A percentile compares a stretch with the other conserved stretches of the same genome.
Evolutionary conservation across 2,888 invertebrate genomes (phyloP).

Genomic region (Danaus chrysippus): DNA sequence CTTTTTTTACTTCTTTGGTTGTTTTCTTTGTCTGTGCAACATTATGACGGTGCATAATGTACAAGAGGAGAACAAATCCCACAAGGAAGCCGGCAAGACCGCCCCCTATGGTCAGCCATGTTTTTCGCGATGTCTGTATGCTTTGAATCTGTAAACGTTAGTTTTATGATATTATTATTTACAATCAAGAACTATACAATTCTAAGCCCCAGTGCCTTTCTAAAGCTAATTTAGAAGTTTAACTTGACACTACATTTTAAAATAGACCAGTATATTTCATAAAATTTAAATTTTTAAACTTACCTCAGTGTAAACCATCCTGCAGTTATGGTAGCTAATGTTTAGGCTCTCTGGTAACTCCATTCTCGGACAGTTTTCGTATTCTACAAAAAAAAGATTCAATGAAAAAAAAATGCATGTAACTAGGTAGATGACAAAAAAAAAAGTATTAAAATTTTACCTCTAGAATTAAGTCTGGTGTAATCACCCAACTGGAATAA

Average conservation of each 20-base stretch:
- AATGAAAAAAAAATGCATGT: neutral
- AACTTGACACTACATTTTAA: too few relatives aligned
- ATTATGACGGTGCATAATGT: slow-evolving; percentile 70
- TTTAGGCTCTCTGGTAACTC: slow-evolving; percentile 48
- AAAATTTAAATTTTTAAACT: slow-evolving; percentile 3
- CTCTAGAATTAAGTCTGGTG: slow-evolving; percentile 55
- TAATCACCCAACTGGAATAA: slow-evolving; percentile 61
- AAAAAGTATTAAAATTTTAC: slow-evolving; percentile 39
- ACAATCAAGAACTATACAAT: slow-evolving; percentile 5
- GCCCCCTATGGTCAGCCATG: slow-evolving; percentile 69
- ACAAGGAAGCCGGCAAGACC: slow-evolving; percentile 69
- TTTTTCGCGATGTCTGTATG: slow-evolving; percentile 52
- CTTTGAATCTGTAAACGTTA: slow-evolving; percentile 50
- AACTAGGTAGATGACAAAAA: neutral
- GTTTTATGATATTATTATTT: slow-evolving; percentile 7
- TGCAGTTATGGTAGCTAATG: slow-evolving; percentile 54
- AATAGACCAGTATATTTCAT: neutral
- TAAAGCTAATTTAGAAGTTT: too few relatives aligned
- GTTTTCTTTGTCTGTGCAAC: slow-evolving; percentile 62
- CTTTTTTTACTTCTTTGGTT: slow-evolving; percentile 51
- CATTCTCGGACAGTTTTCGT: slow-evolving; percentile 50
- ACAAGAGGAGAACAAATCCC: slow-evolving; percentile 68
- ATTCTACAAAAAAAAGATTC: slow-evolving; percentile 51
- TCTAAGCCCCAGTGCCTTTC: too few relatives aligned
- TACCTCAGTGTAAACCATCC: slow-evolving; percentile 56